These are phyloP conservation scores for Stegophylla sp. DNA, from an alignment of 2,888 invertebrate genomes.

Conservation along the genomic window DNA sequence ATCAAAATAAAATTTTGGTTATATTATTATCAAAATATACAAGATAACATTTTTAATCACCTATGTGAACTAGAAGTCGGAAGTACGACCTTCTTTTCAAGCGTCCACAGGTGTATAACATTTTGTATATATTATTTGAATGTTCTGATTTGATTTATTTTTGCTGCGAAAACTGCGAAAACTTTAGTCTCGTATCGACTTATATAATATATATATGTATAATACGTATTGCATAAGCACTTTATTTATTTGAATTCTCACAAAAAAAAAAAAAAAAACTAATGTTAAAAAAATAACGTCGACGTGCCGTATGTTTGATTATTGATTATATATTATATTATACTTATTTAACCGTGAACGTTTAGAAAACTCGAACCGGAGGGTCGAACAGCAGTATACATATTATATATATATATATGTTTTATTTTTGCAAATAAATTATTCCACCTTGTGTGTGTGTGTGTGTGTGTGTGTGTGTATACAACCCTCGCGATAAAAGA, in stretches of 20 bases:
- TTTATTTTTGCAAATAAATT: conserved; percentile 14
- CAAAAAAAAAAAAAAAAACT: too few relatives aligned
- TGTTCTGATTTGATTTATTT: not conserved
- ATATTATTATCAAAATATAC: too few relatives aligned
- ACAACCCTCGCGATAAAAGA: not conserved
- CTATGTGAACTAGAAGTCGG: too few relatives aligned
- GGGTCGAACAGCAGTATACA: not conserved
- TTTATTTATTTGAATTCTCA: not conserved
- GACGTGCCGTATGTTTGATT: not conserved
- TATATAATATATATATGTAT: too few relatives aligned
- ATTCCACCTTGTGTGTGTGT: conserved; percentile 26
- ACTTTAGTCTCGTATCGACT: too few relatives aligned
- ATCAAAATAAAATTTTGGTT: too few relatives aligned
- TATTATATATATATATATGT: not conserved
- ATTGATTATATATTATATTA: conserved; percentile 13
- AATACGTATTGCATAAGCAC: too few relatives aligned
- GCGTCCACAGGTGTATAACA: too few relatives aligned
- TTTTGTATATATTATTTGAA: not conserved
- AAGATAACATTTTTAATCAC: too few relatives aligned
- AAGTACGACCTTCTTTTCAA: too few relatives aligned
- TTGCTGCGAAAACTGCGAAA: too few relatives aligned
- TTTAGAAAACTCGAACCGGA: not conserved
- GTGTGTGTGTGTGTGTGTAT: too few relatives aligned
- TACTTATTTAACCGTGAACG: conserved; percentile 15
- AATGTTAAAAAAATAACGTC: not conserved